Conservation (phyloP, 2,113 vertebrate species). For the Aspiorhynchus laticeps region DNA sequence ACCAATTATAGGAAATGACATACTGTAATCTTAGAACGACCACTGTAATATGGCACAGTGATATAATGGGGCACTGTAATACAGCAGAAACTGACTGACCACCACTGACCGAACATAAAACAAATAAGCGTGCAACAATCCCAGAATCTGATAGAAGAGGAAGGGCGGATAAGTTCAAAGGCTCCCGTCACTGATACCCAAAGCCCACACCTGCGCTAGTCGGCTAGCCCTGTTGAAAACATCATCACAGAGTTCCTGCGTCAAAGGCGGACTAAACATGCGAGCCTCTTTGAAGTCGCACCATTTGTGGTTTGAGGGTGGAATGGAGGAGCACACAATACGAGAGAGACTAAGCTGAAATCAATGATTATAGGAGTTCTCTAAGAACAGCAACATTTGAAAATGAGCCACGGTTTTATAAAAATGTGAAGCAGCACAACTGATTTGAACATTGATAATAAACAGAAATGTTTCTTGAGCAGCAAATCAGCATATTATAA, state of each 20-base stretch:
- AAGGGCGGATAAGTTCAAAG: slow-evolving; percentile 63
- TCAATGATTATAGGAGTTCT: slow-evolving; percentile 53
- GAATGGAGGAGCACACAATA: slow-evolving; percentile 47
- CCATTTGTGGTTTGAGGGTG: slow-evolving; percentile 62
- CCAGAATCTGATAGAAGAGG: neutral
- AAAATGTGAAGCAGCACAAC: neutral
- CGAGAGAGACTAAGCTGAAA: slow-evolving; percentile 33
- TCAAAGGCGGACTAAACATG: slow-evolving; percentile 71
- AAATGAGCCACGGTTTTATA: neutral
- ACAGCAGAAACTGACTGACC: neutral
- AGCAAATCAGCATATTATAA: neutral
- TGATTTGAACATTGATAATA: neutral
- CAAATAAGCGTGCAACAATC: neutral
- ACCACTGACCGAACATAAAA: neutral
- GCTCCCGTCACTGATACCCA: slow-evolving; percentile 62
- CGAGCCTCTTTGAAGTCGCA: slow-evolving; percentile 69
- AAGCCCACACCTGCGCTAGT: slow-evolving; percentile 67
- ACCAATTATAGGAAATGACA: neutral
- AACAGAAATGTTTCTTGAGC: neutral
- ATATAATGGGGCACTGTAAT: neutral
- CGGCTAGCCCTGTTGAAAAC: slow-evolving; percentile 48
- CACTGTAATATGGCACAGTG: neutral
- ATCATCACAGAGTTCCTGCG: slow-evolving; percentile 59
- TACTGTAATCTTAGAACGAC: neutral
- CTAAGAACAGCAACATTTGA: neutral